Percentiles rank a stretch among this genome's conserved stretches.
phyloP scores from a whole-genome alignment of 2,113 vertebrate genomes.

The Prinia subflava region DNA sequence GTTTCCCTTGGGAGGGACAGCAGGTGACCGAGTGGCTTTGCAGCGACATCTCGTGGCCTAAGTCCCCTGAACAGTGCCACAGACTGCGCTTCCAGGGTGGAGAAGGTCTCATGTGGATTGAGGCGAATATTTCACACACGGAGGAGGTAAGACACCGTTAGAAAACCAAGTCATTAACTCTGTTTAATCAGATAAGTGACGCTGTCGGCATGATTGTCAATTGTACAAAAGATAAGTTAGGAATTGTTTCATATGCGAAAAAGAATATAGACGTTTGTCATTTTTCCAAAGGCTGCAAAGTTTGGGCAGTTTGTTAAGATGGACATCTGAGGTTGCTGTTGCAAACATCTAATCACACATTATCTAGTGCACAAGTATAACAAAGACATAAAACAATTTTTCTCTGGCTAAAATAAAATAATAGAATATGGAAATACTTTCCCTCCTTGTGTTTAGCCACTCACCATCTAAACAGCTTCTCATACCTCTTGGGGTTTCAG shows the following conservation, averaged over 20 bases:
- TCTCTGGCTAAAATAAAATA: background rate
- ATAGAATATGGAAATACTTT: background rate
- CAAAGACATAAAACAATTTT: background rate
- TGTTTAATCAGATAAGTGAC: background rate
- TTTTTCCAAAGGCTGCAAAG: background rate
- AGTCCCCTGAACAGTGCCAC: background rate
- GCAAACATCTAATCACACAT: background rate
- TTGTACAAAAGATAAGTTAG: background rate
- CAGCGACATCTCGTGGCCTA: conserved; percentile 12
- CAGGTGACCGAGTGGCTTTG: background rate
- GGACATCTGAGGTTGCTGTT: background rate
- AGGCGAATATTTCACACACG: background rate
- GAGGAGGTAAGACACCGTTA: background rate
- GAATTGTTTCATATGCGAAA: background rate
- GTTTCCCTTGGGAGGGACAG: background rate
- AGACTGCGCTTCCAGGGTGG: background rate
- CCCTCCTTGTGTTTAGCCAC: background rate
- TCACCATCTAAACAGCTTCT: background rate
- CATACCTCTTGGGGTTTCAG: background rate
- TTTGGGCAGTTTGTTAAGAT: background rate
- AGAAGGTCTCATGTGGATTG: background rate
- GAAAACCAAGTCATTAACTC: background rate
- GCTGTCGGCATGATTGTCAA: background rate
- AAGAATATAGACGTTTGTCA: background rate
- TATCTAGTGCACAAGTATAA: background rate